Evolutionary conservation across 2,113 vertebrate species (phyloP).

Genomic region (Paracanthobrama guichenoti): DNA sequence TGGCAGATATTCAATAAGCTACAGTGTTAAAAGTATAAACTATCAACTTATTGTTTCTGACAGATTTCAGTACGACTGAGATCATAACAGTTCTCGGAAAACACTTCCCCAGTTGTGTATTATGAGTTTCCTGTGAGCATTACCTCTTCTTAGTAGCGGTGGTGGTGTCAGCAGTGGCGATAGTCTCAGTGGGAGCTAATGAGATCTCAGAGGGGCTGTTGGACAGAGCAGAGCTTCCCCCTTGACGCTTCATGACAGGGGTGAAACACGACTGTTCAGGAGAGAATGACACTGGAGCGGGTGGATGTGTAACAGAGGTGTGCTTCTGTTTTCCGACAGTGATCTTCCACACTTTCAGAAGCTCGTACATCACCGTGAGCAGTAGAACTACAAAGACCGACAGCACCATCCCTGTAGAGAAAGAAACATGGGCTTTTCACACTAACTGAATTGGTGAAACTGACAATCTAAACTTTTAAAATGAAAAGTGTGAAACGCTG

Average conservation of each 20-base stretch:
- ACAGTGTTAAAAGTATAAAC: background rate
- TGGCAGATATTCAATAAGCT: background rate
- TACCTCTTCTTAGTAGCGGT: conserved; percentile 59
- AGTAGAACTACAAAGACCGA: conserved; percentile 86
- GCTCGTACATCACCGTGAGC: conserved; percentile 84
- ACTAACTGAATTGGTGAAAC: no score
- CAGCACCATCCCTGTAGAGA: conserved; percentile 81
- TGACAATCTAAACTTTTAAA: no score
- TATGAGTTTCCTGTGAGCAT: background rate
- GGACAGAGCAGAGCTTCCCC: conserved; percentile 53
- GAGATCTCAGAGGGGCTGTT: conserved; percentile 65
- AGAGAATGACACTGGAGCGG: conserved; percentile 30
- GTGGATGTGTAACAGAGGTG: conserved; percentile 41
- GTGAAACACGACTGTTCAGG: conserved; percentile 28
- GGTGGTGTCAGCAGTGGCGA: background rate
- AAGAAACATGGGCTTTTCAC: no score
- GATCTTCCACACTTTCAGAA: conserved; percentile 84
- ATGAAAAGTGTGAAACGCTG: background rate
- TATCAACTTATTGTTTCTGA: background rate
- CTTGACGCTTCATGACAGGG: conserved; percentile 58
- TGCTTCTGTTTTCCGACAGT: conserved; percentile 68
- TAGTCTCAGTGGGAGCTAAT: conserved; percentile 54
- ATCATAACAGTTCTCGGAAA: background rate
- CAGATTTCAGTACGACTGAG: background rate
- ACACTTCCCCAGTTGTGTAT: background rate